Base-by-base conservation (phyloP, 2,113 vertebrate genomes). In the Vidua macroura region DNA sequence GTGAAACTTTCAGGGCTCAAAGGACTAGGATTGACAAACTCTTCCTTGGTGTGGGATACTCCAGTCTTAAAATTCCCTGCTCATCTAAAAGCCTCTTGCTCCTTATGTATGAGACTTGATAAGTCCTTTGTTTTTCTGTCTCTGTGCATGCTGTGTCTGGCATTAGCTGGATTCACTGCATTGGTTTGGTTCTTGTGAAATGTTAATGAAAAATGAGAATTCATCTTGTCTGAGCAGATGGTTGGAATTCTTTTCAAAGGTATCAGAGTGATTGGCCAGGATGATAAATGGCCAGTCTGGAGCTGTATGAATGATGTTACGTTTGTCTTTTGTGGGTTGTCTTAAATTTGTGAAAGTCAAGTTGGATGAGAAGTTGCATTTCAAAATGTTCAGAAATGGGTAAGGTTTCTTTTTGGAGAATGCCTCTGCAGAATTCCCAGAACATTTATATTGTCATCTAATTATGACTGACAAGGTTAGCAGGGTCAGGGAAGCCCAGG, bases 401-500 rank as follows among this genome's bases (percentile, higher is more conserved):
- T 59, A 55, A 59, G 76, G 43, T 59, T 86, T 77, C 33, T 83
- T 88, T 51, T 86, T 31, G 17, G 35, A 41, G 30, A 68, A 68
- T 56, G 48, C 24, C 13, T 86, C 62, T 74, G 15, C 30, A 78
- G 86, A 86, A 77, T 59, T 88, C 19, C 30, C 17, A 30, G 58
- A 58, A 58, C 22, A 10, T 81, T 92, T 73, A 46, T 4, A 3
- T n/a, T 72, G 86, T 16, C 48, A 56, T 60, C 22, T 77, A 56
- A 51, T 86, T 93, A 67, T 86, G 83, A 56, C 51, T 88, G 55
- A 56, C 73, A 52, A 81, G 68, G 86, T 77, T 81, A 93, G 43
- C 60, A 90, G 52, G 83, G 83, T 93, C 80, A 79, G 83, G 73
- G 69, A 95, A 90, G 60, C 69, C 73, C 83, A 44, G 44, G 60